Percentiles rank a stretch among this genome's conserved stretches.
These are phyloP conservation scores for Pammene aurita DNA, from an alignment of 2,888 invertebrate genomes.

Conservation along the genomic window DNA sequence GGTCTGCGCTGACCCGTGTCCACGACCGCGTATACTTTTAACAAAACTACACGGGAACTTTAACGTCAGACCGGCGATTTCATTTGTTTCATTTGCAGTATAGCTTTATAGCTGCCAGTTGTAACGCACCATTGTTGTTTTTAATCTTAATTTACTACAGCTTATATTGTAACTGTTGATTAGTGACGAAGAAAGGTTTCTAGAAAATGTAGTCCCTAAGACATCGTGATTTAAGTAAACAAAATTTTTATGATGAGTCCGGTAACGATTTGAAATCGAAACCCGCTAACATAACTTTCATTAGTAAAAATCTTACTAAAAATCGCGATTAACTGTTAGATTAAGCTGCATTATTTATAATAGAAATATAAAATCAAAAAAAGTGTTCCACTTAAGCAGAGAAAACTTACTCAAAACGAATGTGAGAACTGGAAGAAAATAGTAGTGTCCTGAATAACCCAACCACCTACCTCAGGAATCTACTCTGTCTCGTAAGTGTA, in stretches of 20 bases:
- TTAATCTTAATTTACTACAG: conserved; percentile 18
- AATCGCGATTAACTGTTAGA: too few relatives aligned
- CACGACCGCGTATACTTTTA: conserved; percentile 48
- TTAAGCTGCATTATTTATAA: too few relatives aligned
- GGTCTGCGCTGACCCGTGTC: conserved; percentile 69
- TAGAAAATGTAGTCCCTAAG: too few relatives aligned
- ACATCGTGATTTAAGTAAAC: too few relatives aligned
- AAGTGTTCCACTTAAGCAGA: too few relatives aligned
- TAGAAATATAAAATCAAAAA: too few relatives aligned
- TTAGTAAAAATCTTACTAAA: too few relatives aligned
- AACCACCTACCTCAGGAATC: conserved; percentile 13
- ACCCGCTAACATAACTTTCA: too few relatives aligned
- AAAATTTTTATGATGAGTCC: too few relatives aligned
- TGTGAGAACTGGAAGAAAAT: too few relatives aligned
- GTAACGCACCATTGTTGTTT: conserved; percentile 11
- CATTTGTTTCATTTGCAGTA: conserved; percentile 35
- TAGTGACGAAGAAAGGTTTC: neutral
- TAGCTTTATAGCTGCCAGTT: conserved; percentile 24
- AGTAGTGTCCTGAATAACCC: neutral
- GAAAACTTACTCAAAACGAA: too few relatives aligned
- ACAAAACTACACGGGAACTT: conserved; percentile 38
- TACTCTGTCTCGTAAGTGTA: conserved; percentile 20
- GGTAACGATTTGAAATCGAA: too few relatives aligned
- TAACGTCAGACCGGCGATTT: conserved; percentile 25
- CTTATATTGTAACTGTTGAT: conserved; percentile 8